A percentile compares a stretch with the other conserved stretches of the same genome.
Evolutionary conservation across 2,113 vertebrate species (phyloP).

Genomic region (Vidua macroura): DNA sequence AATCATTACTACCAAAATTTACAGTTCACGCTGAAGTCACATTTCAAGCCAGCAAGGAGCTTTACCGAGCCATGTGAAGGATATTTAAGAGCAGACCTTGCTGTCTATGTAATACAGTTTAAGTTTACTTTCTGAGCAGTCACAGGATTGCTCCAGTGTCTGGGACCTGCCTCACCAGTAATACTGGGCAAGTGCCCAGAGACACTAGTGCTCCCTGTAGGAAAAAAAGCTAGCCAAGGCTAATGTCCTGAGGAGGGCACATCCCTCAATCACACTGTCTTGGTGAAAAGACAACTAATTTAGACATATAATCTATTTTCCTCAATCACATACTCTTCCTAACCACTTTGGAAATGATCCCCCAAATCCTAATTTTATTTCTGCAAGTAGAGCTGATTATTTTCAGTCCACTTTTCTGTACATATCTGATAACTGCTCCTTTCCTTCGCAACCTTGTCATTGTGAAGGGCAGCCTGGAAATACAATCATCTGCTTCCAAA

Average conservation of each 20-base stretch:
- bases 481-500: neutral
- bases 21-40: neutral
- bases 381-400: neutral
- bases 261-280: neutral
- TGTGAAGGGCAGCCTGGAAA: neutral
- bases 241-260: neutral
- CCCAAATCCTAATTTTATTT: neutral
- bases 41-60: neutral
- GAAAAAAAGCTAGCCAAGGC: neutral
- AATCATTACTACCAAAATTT: neutral
- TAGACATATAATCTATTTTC: neutral
- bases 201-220: neutral
- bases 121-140: neutral
- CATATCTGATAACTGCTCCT: neutral
- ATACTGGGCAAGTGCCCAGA: accelerated
- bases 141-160: accelerated
- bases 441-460: neutral
- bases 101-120: neutral
- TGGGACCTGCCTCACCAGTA: neutral
- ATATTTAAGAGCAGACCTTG: neutral
- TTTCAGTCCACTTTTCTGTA: neutral
- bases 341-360: neutral
- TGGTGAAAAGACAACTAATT: neutral
- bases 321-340: neutral
- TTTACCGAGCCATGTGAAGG: neutral